phyloP scores from a whole-genome alignment of 2,113 vertebrate genomes.

The Nettapus auritus region DNA sequence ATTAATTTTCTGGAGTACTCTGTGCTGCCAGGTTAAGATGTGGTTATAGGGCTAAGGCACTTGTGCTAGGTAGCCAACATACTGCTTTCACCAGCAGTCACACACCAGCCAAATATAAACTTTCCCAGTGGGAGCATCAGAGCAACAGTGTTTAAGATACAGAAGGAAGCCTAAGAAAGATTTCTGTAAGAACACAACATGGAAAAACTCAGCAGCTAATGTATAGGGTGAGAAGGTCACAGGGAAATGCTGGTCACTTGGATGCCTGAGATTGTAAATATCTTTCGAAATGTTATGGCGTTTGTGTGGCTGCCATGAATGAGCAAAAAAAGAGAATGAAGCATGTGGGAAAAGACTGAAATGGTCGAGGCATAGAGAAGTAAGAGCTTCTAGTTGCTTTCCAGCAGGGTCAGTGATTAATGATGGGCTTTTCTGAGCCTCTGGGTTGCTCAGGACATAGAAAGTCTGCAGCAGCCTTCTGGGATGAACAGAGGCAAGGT shows the following conservation, averaged over 20 bases:
- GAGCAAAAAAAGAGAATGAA: neutral
- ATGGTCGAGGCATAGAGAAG: neutral
- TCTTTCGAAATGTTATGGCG: neutral
- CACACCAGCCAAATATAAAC: neutral
- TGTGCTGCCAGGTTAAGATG: neutral
- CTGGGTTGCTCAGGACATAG: neutral
- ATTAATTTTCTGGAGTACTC: neutral
- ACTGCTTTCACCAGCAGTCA: neutral
- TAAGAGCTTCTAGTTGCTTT: constrained; percentile 9
- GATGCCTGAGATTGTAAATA: constrained; percentile 33
- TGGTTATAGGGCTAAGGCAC: neutral
- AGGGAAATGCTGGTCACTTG: constrained; percentile 13
- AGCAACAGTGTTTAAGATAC: neutral
- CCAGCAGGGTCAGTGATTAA: neutral
- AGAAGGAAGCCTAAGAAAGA: constrained; percentile 5
- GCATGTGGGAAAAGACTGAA: constrained; percentile 11
- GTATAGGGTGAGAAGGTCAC: constrained; percentile 44
- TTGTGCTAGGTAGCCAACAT: neutral
- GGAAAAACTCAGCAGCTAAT: neutral
- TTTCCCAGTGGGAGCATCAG: neutral
- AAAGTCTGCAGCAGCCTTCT: neutral
- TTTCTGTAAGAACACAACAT: neutral
- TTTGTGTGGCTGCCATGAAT: neutral
- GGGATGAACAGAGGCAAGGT: neutral
- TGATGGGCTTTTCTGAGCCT: neutral